phyloP scores from a whole-genome alignment of 2,888 invertebrate species.

The Tenthredo scrophulariae region DNA sequence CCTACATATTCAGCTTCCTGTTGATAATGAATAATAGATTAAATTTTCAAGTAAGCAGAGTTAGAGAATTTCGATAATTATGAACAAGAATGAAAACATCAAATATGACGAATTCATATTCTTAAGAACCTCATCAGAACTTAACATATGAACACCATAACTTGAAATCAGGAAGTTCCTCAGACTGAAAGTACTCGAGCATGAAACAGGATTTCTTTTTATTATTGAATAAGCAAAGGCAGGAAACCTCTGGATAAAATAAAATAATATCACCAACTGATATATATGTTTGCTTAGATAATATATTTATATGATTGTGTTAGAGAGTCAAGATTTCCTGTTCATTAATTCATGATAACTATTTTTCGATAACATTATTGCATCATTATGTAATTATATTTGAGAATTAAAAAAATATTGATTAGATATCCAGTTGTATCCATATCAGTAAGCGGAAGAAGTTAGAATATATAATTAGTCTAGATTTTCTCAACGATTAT shows the following conservation, averaged over 20 bases:
- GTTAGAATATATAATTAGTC: conserved; percentile 10
- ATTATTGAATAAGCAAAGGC: neutral
- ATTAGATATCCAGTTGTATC: neutral
- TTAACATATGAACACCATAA: neutral
- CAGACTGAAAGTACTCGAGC: conserved; percentile 24
- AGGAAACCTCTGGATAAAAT: neutral
- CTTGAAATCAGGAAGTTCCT: conserved; percentile 25
- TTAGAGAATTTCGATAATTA: neutral
- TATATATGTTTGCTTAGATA: neutral
- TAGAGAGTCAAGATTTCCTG: neutral
- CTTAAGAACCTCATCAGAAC: neutral
- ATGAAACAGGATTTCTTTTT: conserved; percentile 33
- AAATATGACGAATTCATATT: neutral
- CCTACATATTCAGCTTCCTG: conserved; percentile 17
- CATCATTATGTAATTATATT: neutral
- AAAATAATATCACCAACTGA: neutral
- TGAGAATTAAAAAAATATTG: neutral
- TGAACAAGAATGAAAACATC: neutral
- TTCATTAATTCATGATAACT: neutral
- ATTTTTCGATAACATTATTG: neutral
- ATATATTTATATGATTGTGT: neutral
- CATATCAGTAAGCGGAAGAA: neutral
- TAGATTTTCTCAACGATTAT: conserved; percentile 30
- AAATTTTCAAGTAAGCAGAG: neutral
- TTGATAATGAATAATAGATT: conserved; percentile 8